Conservation (phyloP, 2,113 vertebrate species). For the Acanthisitta chloris region DNA sequence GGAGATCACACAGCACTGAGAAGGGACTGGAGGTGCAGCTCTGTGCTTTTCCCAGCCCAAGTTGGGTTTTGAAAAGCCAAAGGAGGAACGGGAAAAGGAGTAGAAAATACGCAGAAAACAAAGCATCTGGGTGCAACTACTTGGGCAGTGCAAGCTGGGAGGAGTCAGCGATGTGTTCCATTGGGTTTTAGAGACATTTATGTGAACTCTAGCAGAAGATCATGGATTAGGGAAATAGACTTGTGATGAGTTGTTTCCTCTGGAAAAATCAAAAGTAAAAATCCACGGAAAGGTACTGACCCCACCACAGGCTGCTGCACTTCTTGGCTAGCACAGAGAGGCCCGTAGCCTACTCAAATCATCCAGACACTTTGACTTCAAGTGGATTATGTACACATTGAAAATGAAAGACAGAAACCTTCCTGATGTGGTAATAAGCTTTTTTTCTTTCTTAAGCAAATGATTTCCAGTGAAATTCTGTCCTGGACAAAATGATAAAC, state of each 20-base stretch:
- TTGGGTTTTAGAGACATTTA: neutral
- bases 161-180: accelerated
- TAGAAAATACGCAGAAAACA: neutral
- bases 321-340: neutral
- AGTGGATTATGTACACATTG: neutral
- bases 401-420: neutral
- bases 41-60: neutral
- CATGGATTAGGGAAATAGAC: neutral
- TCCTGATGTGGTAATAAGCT: accelerated
- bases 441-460: neutral
- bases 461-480: neutral
- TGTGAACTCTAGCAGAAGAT: neutral
- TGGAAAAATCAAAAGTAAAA: neutral
- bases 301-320: neutral
- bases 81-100: neutral
- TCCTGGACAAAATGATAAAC: neutral
- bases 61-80: neutral
- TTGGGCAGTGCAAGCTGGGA: neutral
- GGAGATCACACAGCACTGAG: neutral
- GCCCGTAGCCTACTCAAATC: neutral
- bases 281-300: neutral
- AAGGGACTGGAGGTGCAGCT: neutral
- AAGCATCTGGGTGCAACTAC: neutral
- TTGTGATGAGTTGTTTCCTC: neutral
- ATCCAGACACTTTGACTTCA: neutral